A percentile compares a stretch with the other conserved stretches of the same genome.
Evolutionary conservation across 1,140 invertebrate genomes (phyloP).

Genomic region (Drosophila takahashii): DNA sequence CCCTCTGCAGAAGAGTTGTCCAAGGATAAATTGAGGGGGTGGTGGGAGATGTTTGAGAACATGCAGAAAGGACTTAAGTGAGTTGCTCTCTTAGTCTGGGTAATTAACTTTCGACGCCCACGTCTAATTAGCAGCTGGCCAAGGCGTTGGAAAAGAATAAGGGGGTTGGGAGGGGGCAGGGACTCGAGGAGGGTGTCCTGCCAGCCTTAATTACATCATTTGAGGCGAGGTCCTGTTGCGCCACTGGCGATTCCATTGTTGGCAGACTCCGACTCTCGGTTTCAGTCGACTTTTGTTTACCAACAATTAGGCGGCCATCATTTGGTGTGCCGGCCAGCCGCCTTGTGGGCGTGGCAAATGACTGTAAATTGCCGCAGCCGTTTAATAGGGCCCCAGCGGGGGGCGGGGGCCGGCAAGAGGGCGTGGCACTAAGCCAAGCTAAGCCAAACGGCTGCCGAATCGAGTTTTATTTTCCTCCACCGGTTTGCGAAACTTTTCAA

Average conservation of each 20-base stretch:
- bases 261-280: conserved; percentile 24
- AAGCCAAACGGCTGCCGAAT: conserved; percentile 15
- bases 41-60: not conserved
- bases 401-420: conserved; percentile 8
- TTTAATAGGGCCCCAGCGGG: conserved; percentile 51
- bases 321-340: conserved; percentile 24
- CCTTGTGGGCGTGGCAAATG: conserved; percentile 65
- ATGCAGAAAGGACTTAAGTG: conserved; percentile 42
- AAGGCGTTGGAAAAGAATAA: conserved; percentile 19
- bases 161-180: not conserved
- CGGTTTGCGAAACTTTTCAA: not conserved
- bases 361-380: conserved; percentile 71
- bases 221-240: conserved; percentile 73
- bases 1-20: conserved; percentile 7
- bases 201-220: conserved; percentile 78
- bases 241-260: conserved; percentile 49
- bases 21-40: conserved; percentile 1
- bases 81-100: conserved; percentile 60
- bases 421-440: conserved; percentile 38
- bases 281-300: conserved; percentile 68
- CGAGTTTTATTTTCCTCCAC: conserved; percentile 18
- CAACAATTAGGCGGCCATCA: conserved; percentile 73
- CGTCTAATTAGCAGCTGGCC: conserved; percentile 72
- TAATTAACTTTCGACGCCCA: conserved; percentile 78
- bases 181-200: conserved; percentile 21